A percentile compares a stretch with the other conserved stretches of the same genome.
Conservation (phyloP, 1,140 invertebrate species). For the Meloidogyne hapla region DNA sequence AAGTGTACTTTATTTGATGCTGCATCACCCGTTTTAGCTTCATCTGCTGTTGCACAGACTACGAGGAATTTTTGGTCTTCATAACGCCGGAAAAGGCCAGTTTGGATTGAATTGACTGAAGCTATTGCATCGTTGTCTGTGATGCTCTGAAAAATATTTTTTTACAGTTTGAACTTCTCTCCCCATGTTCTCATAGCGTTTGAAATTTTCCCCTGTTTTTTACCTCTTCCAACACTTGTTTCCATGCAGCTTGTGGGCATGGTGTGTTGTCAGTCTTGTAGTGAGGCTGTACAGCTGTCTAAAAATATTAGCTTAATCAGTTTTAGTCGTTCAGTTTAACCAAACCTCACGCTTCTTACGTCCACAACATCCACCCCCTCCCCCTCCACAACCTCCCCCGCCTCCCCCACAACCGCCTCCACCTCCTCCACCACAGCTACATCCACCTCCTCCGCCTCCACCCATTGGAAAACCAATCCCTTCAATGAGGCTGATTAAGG, state of each 20-base stretch:
- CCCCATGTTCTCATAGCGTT: too few relatives aligned
- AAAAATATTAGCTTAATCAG: not conserved
- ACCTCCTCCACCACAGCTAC: not conserved
- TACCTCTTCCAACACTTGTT: constrained; percentile 26
- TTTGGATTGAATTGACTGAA: constrained; percentile 30
- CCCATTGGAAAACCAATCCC: not conserved
- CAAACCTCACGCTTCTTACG: constrained; percentile 12
- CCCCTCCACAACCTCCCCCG: constrained; percentile 7
- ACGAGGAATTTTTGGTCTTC: constrained; percentile 31
- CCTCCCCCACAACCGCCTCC: not conserved
- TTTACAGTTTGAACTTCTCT: not conserved
- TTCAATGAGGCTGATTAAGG: constrained; percentile 10
- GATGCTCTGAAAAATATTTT: constrained; percentile 16
- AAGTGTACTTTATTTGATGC: constrained; percentile 27
- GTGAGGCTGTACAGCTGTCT: constrained; percentile 27
- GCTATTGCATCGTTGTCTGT: constrained; percentile 11
- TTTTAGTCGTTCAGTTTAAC: not conserved
- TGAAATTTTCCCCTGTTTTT: not conserved
- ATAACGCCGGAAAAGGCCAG: constrained; percentile 20
- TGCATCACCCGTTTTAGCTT: not conserved
- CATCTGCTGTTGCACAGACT: constrained; percentile 17
- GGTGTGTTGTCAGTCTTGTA: constrained; percentile 26
- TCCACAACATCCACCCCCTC: constrained; percentile 18
- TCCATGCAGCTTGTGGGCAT: constrained; percentile 31
- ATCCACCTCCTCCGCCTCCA: not conserved